Base-by-base conservation (phyloP, 1,140 invertebrate genomes). In the Sipha flava region DNA sequence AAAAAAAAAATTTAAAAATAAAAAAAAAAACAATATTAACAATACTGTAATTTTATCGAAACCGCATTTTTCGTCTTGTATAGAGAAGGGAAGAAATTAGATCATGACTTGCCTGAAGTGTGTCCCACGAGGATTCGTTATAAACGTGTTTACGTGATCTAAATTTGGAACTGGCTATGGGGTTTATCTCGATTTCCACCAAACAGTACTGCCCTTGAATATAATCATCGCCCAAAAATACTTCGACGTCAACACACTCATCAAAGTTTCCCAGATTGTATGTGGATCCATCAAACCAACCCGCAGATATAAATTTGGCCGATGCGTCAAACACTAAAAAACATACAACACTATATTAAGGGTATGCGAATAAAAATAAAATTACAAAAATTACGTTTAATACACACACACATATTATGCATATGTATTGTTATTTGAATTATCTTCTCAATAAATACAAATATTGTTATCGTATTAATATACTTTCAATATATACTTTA, bases 181-280 rank as follows among this genome's bases (percentile, higher is more conserved):
- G 81, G 43, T 77, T 54, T 40, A 84, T 54, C 40, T 81, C 59
- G 23, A 85, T 68, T 16, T 84, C 82, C 1, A 82, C 82, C 4
- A 85, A 70, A 81, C 85, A 85, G 70, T 85, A 85, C 62, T 85
- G 82, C 6, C 83, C 83, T 5, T 77, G 47, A 16, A 84, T 73
- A 2, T 81, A 81, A 14, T 79, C 81, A 16, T 72, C 59, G 16
- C 66, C 26, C 18, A 57, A 40, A 10, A 18, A 34, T 0, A 81
- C 52, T 37, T 80, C 52, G 80, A 82, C 81, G 3, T 81, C 62
- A 3, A 84, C 14, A 52, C 85, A 86, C 59, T 86, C 83, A 80
- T 86, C 85, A 62, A 83, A 86, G 80, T 85, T 85, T 0, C 85
- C 85, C 16, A 85, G 81, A 23, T 84, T 82, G 40, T 82, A 83